Evolutionary conservation across 2,113 vertebrate genomes (phyloP), one percentile per base, ranked within the genome.

Genomic region (Mixornis gularis): DNA sequence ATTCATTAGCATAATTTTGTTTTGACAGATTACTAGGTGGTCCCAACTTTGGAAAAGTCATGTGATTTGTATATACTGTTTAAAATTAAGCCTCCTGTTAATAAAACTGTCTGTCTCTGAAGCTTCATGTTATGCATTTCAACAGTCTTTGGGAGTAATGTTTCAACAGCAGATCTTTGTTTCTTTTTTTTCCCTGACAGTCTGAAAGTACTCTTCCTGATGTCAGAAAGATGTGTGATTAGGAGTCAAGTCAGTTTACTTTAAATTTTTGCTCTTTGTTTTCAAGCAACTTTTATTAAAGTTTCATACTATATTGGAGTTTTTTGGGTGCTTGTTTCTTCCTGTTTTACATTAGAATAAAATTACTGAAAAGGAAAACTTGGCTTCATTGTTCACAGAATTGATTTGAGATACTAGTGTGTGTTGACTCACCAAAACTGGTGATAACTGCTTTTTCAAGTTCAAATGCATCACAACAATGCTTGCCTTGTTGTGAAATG

Each of bases 91-190:
- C 96, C 97, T 97, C 97, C 97, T 98, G 98, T 98, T 98, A 99
- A 98, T 99, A 99, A 99, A 99, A 97, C 97, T 98, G 98, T 97
- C 98, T 98, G 98, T 97, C 98, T 97, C 93, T 97, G 96, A 97
- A 98, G 95, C 96, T 94, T 95, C 83, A 96, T 97, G 89, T 96
- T 95, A 95, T 43, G 95, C 95, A 93, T 96, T 97, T 97, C 95
- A 97, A 97, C 87, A 89, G 95, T 97, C 85, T 95, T 96, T 96
- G 92, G 94, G 93, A 95, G 79, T 96, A 90, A 96, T 94, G 92
- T 97, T 97, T 97, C 92, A 97, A 97, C 93, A 93, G 87, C 89
- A 96, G 94, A 89, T 93, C 52, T 87, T 84, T 94, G 82, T 92
- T 94, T 78, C 12, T 44, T 84, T 70, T 56, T 62, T 53, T 92